Evolutionary conservation across 1,140 invertebrate genomes (phyloP).

Genomic region (Musca vetustissima): DNA sequence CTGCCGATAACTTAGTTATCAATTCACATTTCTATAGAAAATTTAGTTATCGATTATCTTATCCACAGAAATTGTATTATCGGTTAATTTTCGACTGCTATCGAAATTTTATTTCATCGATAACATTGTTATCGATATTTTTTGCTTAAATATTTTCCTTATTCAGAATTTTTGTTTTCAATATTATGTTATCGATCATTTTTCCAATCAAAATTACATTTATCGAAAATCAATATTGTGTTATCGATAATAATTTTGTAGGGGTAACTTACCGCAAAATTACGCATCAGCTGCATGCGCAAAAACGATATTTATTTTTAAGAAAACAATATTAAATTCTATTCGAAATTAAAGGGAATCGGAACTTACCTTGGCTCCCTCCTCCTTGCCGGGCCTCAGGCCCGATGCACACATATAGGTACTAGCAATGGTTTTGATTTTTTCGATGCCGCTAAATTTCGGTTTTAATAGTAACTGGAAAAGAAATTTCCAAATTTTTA

Average conservation of each 20-base stretch:
- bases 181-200: not conserved
- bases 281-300: slow-evolving; percentile 42
- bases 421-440: slow-evolving; percentile 98
- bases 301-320: not conserved
- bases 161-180: not conserved
- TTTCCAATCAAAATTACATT: no score
- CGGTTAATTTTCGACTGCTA: no score
- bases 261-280: slow-evolving; percentile 49
- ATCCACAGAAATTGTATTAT: no score
- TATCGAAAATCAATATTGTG: not conserved
- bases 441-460: slow-evolving; percentile 94
- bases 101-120: not conserved
- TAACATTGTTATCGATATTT: no score
- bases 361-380: slow-evolving; percentile 64
- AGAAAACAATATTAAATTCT: no score
- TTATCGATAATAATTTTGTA: not conserved
- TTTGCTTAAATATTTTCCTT: not conserved
- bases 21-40: no score
- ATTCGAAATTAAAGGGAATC: no score
- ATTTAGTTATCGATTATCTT: no score
- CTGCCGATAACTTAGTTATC: no score
- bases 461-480: slow-evolving; percentile 80
- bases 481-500: not conserved
- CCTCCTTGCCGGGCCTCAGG: slow-evolving; percentile 82
- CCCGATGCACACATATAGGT: slow-evolving; percentile 98